Evolutionary conservation across 2,797 vertebrate species (phyloP).

Genomic region (Gastrophryne carolinensis): DNA sequence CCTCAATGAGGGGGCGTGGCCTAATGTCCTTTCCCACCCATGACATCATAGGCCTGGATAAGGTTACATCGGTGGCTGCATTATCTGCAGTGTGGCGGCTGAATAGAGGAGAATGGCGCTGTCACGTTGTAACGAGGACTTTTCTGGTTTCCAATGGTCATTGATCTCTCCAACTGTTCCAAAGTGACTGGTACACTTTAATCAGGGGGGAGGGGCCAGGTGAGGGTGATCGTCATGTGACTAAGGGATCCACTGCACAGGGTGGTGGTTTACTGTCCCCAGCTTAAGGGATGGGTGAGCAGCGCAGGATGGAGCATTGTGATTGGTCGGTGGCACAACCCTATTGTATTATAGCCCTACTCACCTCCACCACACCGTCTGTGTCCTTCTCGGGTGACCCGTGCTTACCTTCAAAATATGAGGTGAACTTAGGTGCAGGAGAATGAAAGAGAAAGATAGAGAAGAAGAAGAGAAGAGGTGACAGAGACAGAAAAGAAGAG

Average conservation of each 20-base stretch:
- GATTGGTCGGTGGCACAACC: conserved; percentile 69
- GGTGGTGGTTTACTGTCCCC: not conserved
- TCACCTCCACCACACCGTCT: conserved; percentile 95
- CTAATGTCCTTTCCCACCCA: no score
- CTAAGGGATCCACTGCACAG: conserved; percentile 13
- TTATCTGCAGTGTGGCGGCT: no score
- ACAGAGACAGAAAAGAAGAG: not conserved
- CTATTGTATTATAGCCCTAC: conserved; percentile 74
- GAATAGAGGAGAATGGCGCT: no score
- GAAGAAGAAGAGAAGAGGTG: not conserved
- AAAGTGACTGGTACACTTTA: not conserved
- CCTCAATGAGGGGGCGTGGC: no score
- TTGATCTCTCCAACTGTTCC: not conserved
- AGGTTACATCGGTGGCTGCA: no score
- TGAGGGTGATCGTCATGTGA: not conserved
- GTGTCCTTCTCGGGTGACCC: conserved; percentile 83
- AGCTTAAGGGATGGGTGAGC: conserved; percentile 63
- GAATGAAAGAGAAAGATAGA: conserved; percentile 21
- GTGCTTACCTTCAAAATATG: conserved; percentile 82
- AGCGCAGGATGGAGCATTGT: conserved; percentile 62
- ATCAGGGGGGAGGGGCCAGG: not conserved
- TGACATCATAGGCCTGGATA: no score
- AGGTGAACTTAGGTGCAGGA: conserved; percentile 44
- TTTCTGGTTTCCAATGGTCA: no score
- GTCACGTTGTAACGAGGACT: no score